Evolutionary conservation across 2,113 vertebrate species (phyloP), one percentile per base, ranked within the genome.

Genomic region (Candoia aspera): DNA sequence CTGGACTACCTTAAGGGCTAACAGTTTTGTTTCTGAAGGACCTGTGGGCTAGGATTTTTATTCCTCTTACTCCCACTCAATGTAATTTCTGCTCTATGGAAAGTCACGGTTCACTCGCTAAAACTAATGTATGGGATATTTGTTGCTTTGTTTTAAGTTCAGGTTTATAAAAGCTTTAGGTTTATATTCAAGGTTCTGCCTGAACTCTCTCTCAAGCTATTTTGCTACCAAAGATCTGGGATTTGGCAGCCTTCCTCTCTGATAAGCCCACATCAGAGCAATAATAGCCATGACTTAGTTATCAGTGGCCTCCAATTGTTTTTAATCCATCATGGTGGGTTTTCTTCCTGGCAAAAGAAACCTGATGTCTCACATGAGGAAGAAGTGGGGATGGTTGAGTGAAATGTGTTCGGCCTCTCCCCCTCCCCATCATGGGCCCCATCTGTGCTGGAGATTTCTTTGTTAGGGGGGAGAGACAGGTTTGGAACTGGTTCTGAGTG

Each of bases 401-500:
- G 58, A 91, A 94, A 79, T 6, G 84, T 73, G 12, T 73, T 58
- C 37, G 33, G n/a, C 57, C 93, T 29, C 33, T 4, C 42, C 37
- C 58, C 5, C n/a, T 57, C 55, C 46, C 54, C 29, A 21, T 17
- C 49, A 15, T 19, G 49, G 6, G 37, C 57, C 37, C 60, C 0
- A 0, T 62, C 4, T 86, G 64, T 53, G 8, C 1, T 29, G 86
- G 37, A 15, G 13, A 92, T 92, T 93, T 93, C 92, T 88, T 96
- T 93, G 89, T 93, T 85, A 84, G 86, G 55, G 73, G 86, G 91
- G 90, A 58, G 19, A 94, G 94, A 92, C 93, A 94, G 29, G 86
- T 91, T 97, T 94, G 88, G 92, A 95, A 94, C 92, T 46, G 86
- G 90, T 94, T 84, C 87, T 84, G 87, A 92, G 26, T 9, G 86